Evolutionary conservation across 2,797 vertebrate species (phyloP), one percentile per base, ranked within the genome.

Genomic region (Kryptopterus vitreolus): DNA sequence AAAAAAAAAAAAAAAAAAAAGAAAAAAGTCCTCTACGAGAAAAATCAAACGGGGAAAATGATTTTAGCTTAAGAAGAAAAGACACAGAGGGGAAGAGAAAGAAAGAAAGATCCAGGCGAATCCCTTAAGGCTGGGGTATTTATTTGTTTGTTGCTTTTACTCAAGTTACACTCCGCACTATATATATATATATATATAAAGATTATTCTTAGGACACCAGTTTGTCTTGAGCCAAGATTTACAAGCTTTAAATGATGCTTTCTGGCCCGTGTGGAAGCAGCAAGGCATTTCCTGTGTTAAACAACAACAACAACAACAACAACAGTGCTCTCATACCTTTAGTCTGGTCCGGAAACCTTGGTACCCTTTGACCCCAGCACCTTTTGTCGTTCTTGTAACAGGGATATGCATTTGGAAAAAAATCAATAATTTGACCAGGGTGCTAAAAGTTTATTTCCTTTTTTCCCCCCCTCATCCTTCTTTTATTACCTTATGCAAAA

Each of bases 281-380:
- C 87, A 87, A 89, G 90, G 91, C 87, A 92, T 93, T 94, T 95
- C 92, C 92, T 94, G 92, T 90, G 81, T 91, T 85, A 91, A 92
- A 90, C 86, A 24, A 24, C n/a, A 9, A 12, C 4, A 59, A 16
- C 58, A 53, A 53, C 1, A 1, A 6, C 38, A 6, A 6, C 38
- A 7, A 0, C 89, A 91, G 85, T 86, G 87, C 90, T 88, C 81
- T 89, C 84, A 89, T 85, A 87, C 89, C 86, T 79, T 83, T 79
- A 83, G 86, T 83, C 81, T 87, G 75, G 79, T 90, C 88, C 85
- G 87, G 88, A 89, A 86, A 86, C 88, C 90, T 86, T 81, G 80
- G 87, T 90, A 92, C 92, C 90, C 88, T 92, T 92, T 89, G 63
- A 78, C 76, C 53, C 16, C 75, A 82, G 88, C 82, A 91, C 91